Base-by-base conservation (phyloP, 2,888 invertebrate genomes). In the Eupithecia insigniata region DNA sequence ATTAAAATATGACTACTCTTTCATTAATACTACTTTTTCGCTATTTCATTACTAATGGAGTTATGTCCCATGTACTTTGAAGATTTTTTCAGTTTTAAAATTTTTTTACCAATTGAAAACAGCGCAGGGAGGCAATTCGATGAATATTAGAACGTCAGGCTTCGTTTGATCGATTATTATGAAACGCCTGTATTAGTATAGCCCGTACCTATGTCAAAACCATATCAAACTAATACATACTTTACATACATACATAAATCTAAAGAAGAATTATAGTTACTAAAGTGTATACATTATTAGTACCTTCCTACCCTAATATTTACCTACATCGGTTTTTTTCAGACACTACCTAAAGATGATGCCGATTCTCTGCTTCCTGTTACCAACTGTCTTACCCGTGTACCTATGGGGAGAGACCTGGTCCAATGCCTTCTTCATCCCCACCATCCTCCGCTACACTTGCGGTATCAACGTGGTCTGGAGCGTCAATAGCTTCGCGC, bases 401-500 rank as follows among this genome's bases (percentile, higher is more conserved):
- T 96, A 96, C 81, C 95, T 95, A 80, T 98, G 98, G 97, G 95
- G 95, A 4, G 98, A 98, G 86, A 95, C 95, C 3, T 94, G 96
- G 77, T 94, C 95, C 83, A 95, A 96, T 70, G 95, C 98, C 1
- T 98, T 97, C 95, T 97, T 97, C 87, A 95, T 96, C 30, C 95
- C 96, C 46, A 96, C 96, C 1, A 93, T 98, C 72, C 91, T 97
- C 71, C 95, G 98, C 67, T 99, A 98, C 89, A 96, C 96, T 0
- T 80, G 96, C 36, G 96, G 96, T 0, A 95, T 99, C 79, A 97
- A 99, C 87, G 95, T 96, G 46, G 99, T 99, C 0, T 99, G 99
- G 99, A 93, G 97, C 78, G 98, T 99, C 10, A 99, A 99, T 91
- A 98, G 98, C 82, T 98, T 97, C 5, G 98, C 99, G 0, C 99